A percentile compares a stretch with the other conserved stretches of the same genome.
These are phyloP conservation scores for Siniperca knerii DNA, from an alignment of 2,113 vertebrate genomes.

Conservation along the genomic window DNA sequence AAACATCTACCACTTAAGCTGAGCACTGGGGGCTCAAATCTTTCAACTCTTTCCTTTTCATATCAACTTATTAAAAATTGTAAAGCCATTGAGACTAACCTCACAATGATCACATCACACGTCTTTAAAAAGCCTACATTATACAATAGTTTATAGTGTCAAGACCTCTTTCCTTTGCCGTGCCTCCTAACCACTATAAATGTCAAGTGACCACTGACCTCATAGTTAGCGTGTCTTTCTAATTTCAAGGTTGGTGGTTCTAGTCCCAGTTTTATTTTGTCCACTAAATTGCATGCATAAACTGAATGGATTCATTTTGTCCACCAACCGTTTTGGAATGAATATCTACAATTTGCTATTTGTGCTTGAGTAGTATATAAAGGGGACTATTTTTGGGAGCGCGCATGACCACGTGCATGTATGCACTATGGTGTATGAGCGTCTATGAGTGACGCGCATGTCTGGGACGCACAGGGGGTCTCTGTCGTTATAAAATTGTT, in stretches of 20 bases:
- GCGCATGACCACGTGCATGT: too few species aligned
- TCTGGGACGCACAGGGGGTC: too few species aligned
- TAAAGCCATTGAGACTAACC: not conserved
- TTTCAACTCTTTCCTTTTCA: not conserved
- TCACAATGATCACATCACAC: not conserved
- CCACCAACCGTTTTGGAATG: not conserved
- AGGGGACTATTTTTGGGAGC: too few species aligned
- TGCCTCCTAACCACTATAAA: not conserved
- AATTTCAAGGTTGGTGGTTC: not conserved
- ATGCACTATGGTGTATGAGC: too few species aligned
- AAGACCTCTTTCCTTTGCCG: not conserved
- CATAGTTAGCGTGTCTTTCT: not conserved
- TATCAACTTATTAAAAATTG: not conserved
- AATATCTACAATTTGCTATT: not conserved
- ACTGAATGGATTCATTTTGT: not conserved
- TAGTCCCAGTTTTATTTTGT: slow-evolving; percentile 9
- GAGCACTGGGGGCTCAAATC: not conserved
- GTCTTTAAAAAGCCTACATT: not conserved
- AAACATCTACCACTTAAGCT: not conserved
- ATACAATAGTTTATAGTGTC: not conserved
- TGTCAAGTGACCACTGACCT: not conserved
- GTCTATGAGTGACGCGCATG: too few species aligned
- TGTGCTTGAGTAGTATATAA: not conserved
- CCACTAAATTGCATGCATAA: not conserved
- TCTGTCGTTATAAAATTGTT: too few species aligned